Evolutionary conservation across 2,113 vertebrate species (phyloP).

Genomic region (Furnarius figulus): DNA sequence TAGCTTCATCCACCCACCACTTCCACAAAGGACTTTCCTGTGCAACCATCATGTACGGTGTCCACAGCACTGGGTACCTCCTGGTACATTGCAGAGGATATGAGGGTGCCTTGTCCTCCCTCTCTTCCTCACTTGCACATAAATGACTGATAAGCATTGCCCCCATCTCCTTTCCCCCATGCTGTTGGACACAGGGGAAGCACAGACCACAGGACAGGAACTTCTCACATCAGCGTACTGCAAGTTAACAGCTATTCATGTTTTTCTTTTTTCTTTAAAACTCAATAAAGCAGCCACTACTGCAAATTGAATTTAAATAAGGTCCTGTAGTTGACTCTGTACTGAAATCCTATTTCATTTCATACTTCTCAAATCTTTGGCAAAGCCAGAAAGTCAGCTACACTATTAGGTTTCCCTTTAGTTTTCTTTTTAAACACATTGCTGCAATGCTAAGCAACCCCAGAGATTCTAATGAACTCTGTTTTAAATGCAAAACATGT

Average conservation of each 20-base stretch:
- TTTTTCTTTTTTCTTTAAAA: background rate
- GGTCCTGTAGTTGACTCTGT: background rate
- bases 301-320: background rate
- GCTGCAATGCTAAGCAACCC: background rate
- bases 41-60: background rate
- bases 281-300: background rate
- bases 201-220: background rate
- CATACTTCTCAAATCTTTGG: background rate
- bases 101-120: background rate
- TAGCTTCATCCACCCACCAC: too few relatives aligned
- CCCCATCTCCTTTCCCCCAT: background rate
- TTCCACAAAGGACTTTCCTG: background rate
- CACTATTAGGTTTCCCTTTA: background rate
- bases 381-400: background rate
- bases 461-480: background rate
- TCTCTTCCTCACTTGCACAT: background rate
- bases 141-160: background rate
- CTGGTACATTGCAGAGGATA: background rate
- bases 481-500: constrained; percentile 44
- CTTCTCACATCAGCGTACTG: background rate
- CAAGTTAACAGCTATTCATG: background rate
- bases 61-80: background rate
- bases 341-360: background rate
- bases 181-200: background rate
- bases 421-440: background rate